Evolutionary conservation across 2,888 invertebrate genomes (phyloP).

Genomic region (Osmoderma eremita): DNA sequence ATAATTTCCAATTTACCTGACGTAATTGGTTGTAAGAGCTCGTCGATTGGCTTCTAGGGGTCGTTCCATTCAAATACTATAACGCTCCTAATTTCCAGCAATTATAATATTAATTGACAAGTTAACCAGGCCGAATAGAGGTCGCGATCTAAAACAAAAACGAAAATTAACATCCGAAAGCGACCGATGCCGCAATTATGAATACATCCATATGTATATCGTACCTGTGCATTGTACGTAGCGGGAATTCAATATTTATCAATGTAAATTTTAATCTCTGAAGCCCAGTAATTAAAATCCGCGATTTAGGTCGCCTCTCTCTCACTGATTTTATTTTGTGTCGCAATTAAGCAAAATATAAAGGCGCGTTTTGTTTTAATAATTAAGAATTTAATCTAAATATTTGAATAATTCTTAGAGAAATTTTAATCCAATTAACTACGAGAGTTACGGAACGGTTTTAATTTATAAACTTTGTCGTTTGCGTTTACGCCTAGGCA

Average conservation of each 20-base stretch:
- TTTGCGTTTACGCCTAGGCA: slow-evolving; percentile 1
- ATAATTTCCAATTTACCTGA: slow-evolving; percentile 24
- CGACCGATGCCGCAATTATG: background rate
- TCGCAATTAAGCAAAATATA: slow-evolving; percentile 41
- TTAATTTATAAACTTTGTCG: slow-evolving; percentile 41
- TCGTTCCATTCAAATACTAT: slow-evolving; percentile 6
- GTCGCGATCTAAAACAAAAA: slow-evolving; percentile 1
- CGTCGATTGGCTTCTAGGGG: background rate
- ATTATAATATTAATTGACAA: slow-evolving; percentile 29
- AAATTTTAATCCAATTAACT: slow-evolving; percentile 49
- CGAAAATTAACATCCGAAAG: slow-evolving; percentile 21
- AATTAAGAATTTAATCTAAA: slow-evolving; percentile 51
- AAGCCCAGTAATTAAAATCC: slow-evolving; percentile 41
- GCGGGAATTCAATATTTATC: no score
- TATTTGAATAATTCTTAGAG: slow-evolving; percentile 49
- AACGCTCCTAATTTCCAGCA: slow-evolving; percentile 26
- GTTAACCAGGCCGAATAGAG: background rate
- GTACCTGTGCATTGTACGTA: background rate
- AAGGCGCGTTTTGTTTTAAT: slow-evolving; percentile 44
- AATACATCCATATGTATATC: background rate
- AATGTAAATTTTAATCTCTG: slow-evolving; percentile 26
- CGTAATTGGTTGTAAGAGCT: slow-evolving; percentile 27
- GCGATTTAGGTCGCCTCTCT: slow-evolving; percentile 26
- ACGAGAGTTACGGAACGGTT: slow-evolving; percentile 34
- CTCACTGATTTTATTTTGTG: slow-evolving; percentile 34